Conservation (phyloP, 2,888 invertebrate genomes). For the Brenthis hecate region DNA sequence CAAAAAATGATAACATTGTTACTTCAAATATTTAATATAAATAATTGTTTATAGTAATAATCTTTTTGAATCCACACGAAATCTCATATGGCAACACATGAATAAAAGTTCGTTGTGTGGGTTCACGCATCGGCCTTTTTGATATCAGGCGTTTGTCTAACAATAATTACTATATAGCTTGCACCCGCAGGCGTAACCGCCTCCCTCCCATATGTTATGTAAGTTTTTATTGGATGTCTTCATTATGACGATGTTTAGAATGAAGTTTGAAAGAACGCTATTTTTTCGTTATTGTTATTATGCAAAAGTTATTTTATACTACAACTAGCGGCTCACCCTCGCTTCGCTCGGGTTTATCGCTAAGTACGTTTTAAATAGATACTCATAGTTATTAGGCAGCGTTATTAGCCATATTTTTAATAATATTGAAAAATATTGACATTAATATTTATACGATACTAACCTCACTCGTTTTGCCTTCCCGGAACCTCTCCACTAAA, state of each 20-base stretch:
- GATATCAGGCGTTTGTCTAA: conserved; percentile 71
- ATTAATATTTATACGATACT: too few relatives aligned
- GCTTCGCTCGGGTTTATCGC: too few relatives aligned
- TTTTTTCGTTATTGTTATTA: conserved; percentile 40
- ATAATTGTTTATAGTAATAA: background rate
- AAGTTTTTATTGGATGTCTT: conserved; percentile 48
- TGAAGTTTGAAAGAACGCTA: conserved; percentile 18
- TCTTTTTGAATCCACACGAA: background rate
- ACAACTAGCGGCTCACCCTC: too few relatives aligned
- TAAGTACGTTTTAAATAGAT: too few relatives aligned
- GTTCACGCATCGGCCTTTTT: conserved; percentile 67
- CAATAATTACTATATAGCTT: conserved; percentile 80
- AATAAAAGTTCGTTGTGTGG: conserved; percentile 43
- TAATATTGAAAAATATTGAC: too few relatives aligned
- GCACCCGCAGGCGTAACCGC: conserved; percentile 64
- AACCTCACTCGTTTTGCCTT: too few relatives aligned
- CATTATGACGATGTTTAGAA: conserved; percentile 50
- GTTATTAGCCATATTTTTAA: too few relatives aligned
- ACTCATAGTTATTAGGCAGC: too few relatives aligned
- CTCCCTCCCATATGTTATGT: conserved; percentile 46
- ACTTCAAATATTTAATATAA: background rate
- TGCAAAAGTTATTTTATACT: background rate
- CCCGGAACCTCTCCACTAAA: too few relatives aligned
- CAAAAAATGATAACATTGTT: background rate
- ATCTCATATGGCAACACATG: conserved; percentile 34